Evolutionary conservation across 2,888 invertebrate species (phyloP).

Genomic region (Xestia ashworthii): DNA sequence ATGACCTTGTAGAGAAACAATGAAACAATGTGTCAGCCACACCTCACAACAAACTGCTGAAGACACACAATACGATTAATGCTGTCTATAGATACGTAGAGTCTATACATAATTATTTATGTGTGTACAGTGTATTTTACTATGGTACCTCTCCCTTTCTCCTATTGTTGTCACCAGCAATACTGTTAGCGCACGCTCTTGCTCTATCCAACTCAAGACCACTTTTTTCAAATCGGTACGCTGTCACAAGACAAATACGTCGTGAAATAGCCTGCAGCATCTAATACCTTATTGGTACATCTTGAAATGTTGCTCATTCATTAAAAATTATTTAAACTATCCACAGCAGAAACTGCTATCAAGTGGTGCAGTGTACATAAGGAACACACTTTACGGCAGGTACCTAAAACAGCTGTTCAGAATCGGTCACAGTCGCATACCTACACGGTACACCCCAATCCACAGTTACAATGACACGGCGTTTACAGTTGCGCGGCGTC

Average conservation of each 20-base stretch:
- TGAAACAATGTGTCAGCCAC: background rate
- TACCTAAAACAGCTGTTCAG: constrained; percentile 14
- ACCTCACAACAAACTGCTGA: background rate
- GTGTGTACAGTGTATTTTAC: too few relatives aligned
- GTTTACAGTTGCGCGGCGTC: background rate
- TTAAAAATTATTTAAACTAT: background rate
- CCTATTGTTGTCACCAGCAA: background rate
- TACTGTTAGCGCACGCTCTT: background rate
- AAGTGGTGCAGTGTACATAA: background rate
- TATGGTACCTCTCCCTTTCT: background rate
- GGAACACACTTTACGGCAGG: background rate
- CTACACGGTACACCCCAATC: background rate
- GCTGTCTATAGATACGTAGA: background rate
- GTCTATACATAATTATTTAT: background rate
- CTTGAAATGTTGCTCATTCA: background rate
- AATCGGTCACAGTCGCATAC: constrained; percentile 10
- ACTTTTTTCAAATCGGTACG: background rate
- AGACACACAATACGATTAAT: background rate
- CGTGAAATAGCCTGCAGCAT: background rate
- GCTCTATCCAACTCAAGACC: background rate
- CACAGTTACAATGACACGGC: constrained; percentile 8
- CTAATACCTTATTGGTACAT: background rate
- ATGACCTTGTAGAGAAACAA: background rate
- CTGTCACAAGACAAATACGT: background rate
- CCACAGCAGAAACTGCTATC: background rate